Base-by-base conservation (phyloP, 2,113 vertebrate genomes). In the Heterotilapia buettikoferi region DNA sequence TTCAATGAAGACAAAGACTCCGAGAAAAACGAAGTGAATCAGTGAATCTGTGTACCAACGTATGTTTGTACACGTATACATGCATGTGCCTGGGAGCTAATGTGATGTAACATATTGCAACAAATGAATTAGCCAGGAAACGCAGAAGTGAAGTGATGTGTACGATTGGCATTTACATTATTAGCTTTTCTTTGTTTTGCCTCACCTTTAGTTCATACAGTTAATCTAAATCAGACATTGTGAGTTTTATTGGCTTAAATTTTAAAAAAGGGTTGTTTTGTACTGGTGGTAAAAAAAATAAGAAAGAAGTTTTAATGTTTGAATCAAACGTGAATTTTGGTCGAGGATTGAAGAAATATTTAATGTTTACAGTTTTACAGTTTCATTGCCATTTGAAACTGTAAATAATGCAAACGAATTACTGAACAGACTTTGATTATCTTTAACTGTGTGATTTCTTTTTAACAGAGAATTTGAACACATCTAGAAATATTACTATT, bases 81-180 rank as follows among this genome's bases (percentile, higher is more conserved):
- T 82, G 82, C 52, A 83, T 56, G 66, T 38, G 73, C 88, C 81
- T 83, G 68, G 2, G 40, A 84, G 86, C 36, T 81, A 90, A 89
- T 78, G 79, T 95, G 94, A 96, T 94, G 95, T 88, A 94, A 95
- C 43, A 29, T 13, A 56, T 29, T 40, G 94, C 80, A 95, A 96
- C 76, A 6, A 82, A 87, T 84, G 52, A 86, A 84, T 88, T 85
- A 86, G 84, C 57, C 73, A 84, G 40, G 71, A 66, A 85, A 71
- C 33, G 10, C 26, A 33, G 38, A 82, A 61, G 68, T 80, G 11
- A 45, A 61, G 38, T 68, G 61, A 87, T 38, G 53, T 79, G 6
- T 31, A 3, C 45, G 84, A 92, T 53, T 91, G 83, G 82, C 85
- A 66, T 68, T 8, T 19, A 80, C 76, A 56, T 94, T 81, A 38